Evolutionary conservation across 1,140 invertebrate genomes (phyloP).

Genomic region (Drosophila chauvacae): DNA sequence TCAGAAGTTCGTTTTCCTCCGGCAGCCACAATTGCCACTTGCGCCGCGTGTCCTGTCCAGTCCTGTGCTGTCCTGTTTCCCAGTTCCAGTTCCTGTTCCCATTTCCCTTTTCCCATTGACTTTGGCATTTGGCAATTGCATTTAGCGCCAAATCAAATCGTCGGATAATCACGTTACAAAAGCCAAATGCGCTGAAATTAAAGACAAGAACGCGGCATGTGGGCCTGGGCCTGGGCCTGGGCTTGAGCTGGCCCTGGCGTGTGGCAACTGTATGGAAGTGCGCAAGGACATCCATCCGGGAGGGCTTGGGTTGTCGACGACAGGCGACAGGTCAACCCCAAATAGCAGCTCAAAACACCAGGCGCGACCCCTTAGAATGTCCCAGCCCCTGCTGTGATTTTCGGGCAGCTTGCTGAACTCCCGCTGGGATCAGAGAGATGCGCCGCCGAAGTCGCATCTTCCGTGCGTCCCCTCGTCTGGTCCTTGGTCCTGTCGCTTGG

Average conservation of each 20-base stretch:
- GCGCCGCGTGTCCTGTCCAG: neutral
- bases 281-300: constrained; percentile 19
- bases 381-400: constrained; percentile 73
- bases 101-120: constrained; percentile 53
- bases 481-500: constrained; percentile 27
- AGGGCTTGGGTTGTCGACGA: constrained; percentile 31
- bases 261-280: constrained; percentile 20
- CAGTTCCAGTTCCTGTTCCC: constrained; percentile 5
- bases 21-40: constrained; percentile 19
- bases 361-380: constrained; percentile 29
- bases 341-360: constrained; percentile 55
- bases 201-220: constrained; percentile 72
- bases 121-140: constrained; percentile 82
- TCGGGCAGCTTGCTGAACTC: constrained; percentile 58
- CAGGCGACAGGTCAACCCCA: constrained; percentile 53
- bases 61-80: neutral
- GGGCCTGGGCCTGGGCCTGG: constrained; percentile 15
- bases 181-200: constrained; percentile 82
- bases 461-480: constrained; percentile 4
- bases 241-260: constrained; percentile 11
- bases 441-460: constrained; percentile 48
- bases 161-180: constrained; percentile 84
- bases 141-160: constrained; percentile 85
- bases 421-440: constrained; percentile 82
- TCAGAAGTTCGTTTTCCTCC: constrained; percentile 11